Evolutionary conservation across 2,888 invertebrate species (phyloP).

Genomic region (Molanna angustata): DNA sequence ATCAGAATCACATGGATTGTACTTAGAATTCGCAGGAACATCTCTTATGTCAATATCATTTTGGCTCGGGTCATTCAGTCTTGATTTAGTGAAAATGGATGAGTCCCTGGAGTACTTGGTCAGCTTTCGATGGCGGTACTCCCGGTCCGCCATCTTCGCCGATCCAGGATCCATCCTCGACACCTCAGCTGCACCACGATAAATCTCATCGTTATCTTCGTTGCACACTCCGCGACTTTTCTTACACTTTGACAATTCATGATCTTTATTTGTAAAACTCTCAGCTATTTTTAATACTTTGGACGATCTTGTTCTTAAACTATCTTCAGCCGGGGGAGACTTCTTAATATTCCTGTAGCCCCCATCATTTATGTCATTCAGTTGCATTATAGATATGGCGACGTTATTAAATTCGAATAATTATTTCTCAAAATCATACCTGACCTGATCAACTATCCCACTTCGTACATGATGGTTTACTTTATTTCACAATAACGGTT

Average conservation of each 20-base stretch:
- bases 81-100: neutral
- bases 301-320: slow-evolving; percentile 35
- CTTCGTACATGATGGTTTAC: slow-evolving; percentile 24
- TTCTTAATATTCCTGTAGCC: slow-evolving; percentile 28
- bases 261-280: slow-evolving; percentile 55
- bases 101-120: slow-evolving; percentile 11
- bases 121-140: slow-evolving; percentile 13
- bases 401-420: slow-evolving; percentile 6
- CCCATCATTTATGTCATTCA: slow-evolving; percentile 25
- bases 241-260: slow-evolving; percentile 33
- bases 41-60: slow-evolving; percentile 9
- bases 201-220: slow-evolving; percentile 41
- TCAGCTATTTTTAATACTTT: slow-evolving; percentile 55
- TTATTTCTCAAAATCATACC: slow-evolving; percentile 22
- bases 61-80: slow-evolving; percentile 19
- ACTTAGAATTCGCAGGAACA: slow-evolving; percentile 1
- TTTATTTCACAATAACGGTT: slow-evolving; percentile 3
- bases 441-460: slow-evolving; percentile 18
- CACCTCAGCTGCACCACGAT: slow-evolving; percentile 42
- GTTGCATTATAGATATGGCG: slow-evolving; percentile 25
- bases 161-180: slow-evolving; percentile 20
- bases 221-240: slow-evolving; percentile 36
- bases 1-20: slow-evolving; percentile 9
- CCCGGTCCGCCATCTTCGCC: slow-evolving; percentile 19
- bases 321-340: slow-evolving; percentile 24